Conservation (phyloP, 2,113 vertebrate genomes). For the Propithecus coquereli region DNA sequence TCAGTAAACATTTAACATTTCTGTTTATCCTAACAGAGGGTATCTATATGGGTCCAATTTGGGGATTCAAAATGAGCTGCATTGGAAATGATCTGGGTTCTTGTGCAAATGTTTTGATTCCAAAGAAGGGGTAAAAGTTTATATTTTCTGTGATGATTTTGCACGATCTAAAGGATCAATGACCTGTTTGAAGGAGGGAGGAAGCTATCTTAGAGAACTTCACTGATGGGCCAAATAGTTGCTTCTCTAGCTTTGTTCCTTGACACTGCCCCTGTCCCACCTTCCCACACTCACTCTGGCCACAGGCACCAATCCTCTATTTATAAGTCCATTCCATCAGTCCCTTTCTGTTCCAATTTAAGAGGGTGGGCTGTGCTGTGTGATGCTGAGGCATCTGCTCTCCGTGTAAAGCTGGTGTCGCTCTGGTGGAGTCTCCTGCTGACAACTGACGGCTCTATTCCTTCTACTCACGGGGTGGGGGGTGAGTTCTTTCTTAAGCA, state of each 20-base stretch:
- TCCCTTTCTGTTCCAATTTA: background rate
- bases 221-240: background rate
- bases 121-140: background rate
- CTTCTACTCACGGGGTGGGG: rapidly evolving
- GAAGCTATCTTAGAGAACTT: background rate
- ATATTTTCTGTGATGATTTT: background rate
- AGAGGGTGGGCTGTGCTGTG: background rate
- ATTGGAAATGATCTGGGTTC: background rate
- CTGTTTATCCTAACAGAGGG: background rate
- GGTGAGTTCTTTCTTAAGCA: background rate
- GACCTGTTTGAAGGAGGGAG: background rate
- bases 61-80: background rate
- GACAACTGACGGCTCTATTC: background rate
- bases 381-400: background rate
- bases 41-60: background rate
- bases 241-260: background rate
- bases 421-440: background rate
- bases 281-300: background rate
- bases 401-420: no score
- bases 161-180: background rate
- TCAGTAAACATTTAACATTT: background rate
- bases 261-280: background rate
- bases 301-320: no score
- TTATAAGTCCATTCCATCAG: background rate
- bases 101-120: background rate